phyloP scores from a whole-genome alignment of 2,797 vertebrate genomes.

The Halcyon chelicuti region DNA sequence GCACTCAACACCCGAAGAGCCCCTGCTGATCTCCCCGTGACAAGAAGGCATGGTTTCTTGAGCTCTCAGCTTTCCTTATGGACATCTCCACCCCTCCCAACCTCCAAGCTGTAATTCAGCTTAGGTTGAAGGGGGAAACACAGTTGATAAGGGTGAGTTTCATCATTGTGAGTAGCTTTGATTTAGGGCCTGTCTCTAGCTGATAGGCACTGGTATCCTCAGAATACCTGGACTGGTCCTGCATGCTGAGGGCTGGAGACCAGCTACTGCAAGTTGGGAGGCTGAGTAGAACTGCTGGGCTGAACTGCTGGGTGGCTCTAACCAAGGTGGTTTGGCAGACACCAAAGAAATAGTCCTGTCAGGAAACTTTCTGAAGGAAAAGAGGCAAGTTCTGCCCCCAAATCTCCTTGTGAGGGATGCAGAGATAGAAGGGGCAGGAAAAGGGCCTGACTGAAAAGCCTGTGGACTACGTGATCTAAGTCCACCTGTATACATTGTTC shows the following conservation, averaged over 20 bases:
- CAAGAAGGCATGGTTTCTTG: background rate
- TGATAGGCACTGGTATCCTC: background rate
- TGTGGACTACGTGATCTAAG: background rate
- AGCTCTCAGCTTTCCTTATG: background rate
- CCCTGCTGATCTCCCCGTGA: background rate
- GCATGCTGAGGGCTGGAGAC: background rate
- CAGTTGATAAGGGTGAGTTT: conserved; percentile 28
- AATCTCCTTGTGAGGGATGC: background rate
- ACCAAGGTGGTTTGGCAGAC: background rate
- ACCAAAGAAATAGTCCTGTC: background rate
- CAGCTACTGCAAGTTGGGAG: background rate
- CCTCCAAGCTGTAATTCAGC: background rate
- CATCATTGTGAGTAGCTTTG: background rate
- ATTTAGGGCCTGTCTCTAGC: background rate
- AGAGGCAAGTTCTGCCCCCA: background rate
- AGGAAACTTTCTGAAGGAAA: background rate
- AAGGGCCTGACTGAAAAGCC: background rate
- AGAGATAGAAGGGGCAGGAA: background rate
- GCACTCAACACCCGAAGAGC: background rate
- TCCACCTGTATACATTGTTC: background rate
- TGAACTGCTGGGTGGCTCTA: background rate
- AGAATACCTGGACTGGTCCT: background rate
- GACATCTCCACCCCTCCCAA: background rate
- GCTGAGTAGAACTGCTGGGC: background rate
- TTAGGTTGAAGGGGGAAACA: background rate